Evolutionary conservation across 2,888 invertebrate species (phyloP).

Genomic region (Encarsia formosa): DNA sequence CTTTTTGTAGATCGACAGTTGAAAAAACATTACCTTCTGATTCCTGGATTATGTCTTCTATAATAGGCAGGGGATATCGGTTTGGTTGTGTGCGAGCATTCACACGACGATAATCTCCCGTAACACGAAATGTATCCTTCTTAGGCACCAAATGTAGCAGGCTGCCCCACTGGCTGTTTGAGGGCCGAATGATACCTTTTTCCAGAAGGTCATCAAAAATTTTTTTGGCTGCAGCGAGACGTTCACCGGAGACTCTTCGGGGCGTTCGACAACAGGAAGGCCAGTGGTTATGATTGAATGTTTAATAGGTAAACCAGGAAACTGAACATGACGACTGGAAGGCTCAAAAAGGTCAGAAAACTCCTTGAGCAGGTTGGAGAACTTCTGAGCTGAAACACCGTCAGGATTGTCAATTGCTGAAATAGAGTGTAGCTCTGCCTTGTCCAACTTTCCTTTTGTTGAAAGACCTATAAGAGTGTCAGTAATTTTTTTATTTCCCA

Average conservation of each 20-base stretch:
- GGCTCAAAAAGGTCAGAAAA: background rate
- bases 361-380: background rate
- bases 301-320: background rate
- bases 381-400: too few relatives aligned
- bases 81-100: slow-evolving; percentile 33
- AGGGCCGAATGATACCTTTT: background rate
- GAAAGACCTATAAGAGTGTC: background rate
- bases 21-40: background rate
- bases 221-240: background rate
- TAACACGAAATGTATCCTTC: slow-evolving; percentile 2
- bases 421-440: background rate
- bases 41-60: background rate
- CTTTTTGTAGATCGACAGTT: background rate
- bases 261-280: background rate
- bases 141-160: slow-evolving; percentile 41
- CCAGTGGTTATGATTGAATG: background rate
- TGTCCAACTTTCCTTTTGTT: too few relatives aligned
- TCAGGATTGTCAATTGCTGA: background rate
- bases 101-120: slow-evolving; percentile 34
- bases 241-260: background rate
- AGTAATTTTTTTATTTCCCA: background rate
- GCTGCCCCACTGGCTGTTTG: slow-evolving; percentile 42
- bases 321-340: background rate
- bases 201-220: background rate
- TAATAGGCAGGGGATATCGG: background rate